phyloP scores from a whole-genome alignment of 2,888 invertebrate genomes.

The Dioctria linearis region DNA sequence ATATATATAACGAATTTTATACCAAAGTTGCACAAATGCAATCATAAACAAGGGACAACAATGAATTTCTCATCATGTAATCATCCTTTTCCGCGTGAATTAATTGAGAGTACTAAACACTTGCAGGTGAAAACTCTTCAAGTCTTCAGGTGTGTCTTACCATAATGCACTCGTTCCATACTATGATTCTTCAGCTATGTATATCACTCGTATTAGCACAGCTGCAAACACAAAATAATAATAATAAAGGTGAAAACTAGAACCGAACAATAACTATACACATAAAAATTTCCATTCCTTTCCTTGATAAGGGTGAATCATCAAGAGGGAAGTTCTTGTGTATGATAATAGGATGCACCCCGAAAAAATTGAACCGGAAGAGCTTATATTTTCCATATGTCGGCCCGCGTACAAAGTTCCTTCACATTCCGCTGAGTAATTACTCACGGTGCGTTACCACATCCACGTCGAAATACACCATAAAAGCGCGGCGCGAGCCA shows the following conservation, averaged over 20 bases:
- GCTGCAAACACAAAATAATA: neutral
- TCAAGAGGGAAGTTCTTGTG: conserved; percentile 43
- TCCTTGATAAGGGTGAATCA: conserved; percentile 32
- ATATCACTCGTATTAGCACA: conserved; percentile 20
- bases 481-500: neutral
- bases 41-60: conserved; percentile 1
- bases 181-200: conserved; percentile 43
- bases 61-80: neutral
- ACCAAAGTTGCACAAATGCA: neutral
- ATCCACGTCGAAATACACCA: neutral
- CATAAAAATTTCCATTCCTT: conserved; percentile 29
- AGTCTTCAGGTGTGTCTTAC: conserved; percentile 37
- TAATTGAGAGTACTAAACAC: conserved; percentile 19
- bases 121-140: conserved; percentile 53
- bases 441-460: conserved; percentile 28
- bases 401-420: neutral
- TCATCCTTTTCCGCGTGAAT: conserved; percentile 30
- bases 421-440: conserved; percentile 40
- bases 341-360: conserved; percentile 47
- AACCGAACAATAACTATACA: neutral
- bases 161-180: conserved; percentile 51
- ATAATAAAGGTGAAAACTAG: conserved; percentile 11
- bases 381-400: conserved; percentile 34
- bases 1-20: no score
- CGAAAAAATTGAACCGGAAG: conserved; percentile 47